A percentile compares a stretch with the other conserved stretches of the same genome.
Conservation (phyloP, 2,797 vertebrate genomes). For the Potorous gilbertii region DNA sequence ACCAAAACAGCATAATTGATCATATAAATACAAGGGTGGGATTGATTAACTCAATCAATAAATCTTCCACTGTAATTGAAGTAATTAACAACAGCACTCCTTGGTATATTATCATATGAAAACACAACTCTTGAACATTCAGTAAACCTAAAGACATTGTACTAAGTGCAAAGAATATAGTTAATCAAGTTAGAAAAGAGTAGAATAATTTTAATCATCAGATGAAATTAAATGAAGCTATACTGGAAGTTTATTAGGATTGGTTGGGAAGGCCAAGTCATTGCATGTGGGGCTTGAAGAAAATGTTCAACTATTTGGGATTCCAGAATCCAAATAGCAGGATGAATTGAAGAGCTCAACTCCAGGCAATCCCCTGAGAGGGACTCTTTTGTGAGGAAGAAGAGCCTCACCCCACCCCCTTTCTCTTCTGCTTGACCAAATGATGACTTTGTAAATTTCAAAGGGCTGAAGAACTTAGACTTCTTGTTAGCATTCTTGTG, state of each 20-base stretch:
- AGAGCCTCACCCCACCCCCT: background rate
- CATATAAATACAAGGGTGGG: background rate
- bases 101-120: background rate
- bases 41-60: background rate
- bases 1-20: background rate
- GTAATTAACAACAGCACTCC: background rate
- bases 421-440: background rate
- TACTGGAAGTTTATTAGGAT: background rate
- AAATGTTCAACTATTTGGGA: background rate
- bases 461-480: background rate
- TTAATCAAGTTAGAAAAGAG: background rate
- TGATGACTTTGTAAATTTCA: background rate
- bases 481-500: background rate
- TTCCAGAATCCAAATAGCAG: background rate
- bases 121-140: background rate
- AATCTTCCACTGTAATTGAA: background rate
- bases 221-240: background rate
- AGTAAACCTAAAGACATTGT: background rate
- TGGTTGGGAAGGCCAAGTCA: background rate
- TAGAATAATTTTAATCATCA: background rate
- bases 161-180: too few relatives aligned
- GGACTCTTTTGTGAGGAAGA: background rate
- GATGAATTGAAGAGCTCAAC: background rate
- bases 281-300: background rate
- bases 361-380: background rate